These are phyloP conservation scores for Microchirus variegatus DNA, from an alignment of 2,797 vertebrate species.

Conservation along the genomic window DNA sequence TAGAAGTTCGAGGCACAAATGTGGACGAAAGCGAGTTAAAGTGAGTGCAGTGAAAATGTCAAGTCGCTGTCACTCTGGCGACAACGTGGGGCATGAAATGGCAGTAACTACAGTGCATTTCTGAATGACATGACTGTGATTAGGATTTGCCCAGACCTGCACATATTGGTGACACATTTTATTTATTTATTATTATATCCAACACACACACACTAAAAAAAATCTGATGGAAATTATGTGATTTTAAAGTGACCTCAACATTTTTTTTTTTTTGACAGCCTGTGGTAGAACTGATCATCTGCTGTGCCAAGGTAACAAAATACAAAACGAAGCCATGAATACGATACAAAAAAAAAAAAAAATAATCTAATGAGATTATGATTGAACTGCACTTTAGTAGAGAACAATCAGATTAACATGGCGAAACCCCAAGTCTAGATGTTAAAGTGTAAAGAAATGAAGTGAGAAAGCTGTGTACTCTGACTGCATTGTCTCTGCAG, in stretches of 20 bases:
- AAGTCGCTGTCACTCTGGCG: slow-evolving; percentile 30
- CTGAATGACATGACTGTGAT: slow-evolving; percentile 33
- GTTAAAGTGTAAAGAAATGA: slow-evolving; percentile 20
- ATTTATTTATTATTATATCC: slow-evolving; percentile 34
- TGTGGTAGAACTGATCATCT: neutral
- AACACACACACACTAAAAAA: slow-evolving; percentile 13
- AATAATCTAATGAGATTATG: slow-evolving; percentile 6
- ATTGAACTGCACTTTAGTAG: no score
- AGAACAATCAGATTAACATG: no score
- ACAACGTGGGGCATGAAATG: slow-evolving; percentile 37
- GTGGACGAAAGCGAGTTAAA: slow-evolving; percentile 2
- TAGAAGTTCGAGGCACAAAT: slow-evolving; percentile 5
- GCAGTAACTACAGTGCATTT: slow-evolving; percentile 20
- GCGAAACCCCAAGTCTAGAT: neutral
- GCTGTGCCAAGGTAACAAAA: slow-evolving; percentile 19
- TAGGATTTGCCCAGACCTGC: slow-evolving; percentile 63
- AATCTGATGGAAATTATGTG: slow-evolving; percentile 14
- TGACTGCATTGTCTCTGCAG: slow-evolving; percentile 22
- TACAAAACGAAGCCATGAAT: slow-evolving; percentile 15
- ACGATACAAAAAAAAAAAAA: slow-evolving; percentile 6
- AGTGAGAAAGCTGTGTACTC: slow-evolving; percentile 19
- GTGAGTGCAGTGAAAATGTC: slow-evolving; percentile 9
- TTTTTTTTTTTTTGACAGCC: neutral
- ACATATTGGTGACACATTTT: slow-evolving; percentile 42
- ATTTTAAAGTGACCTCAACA: slow-evolving; percentile 25